Percentiles rank a stretch among this genome's conserved stretches.
Conservation (phyloP, 2,888 invertebrate species). For the Sarcophaga caerulescens region DNA sequence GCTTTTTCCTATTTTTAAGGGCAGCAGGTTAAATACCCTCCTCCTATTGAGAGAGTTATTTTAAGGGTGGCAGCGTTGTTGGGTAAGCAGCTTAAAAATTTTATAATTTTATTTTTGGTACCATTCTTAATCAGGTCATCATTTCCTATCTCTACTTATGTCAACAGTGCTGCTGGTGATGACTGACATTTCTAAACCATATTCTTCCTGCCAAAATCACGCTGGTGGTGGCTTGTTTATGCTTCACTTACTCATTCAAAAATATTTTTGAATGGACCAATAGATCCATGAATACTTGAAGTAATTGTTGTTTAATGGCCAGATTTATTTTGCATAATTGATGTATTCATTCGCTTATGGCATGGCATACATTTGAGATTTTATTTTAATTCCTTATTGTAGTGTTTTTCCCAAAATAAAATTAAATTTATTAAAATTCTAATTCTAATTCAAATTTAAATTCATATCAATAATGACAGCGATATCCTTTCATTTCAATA, state of each 20-base stretch:
- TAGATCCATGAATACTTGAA: slow-evolving; percentile 42
- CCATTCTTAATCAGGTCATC: slow-evolving; percentile 57
- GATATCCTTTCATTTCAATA: slow-evolving; percentile 22
- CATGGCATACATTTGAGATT: slow-evolving; percentile 9
- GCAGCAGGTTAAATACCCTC: not conserved
- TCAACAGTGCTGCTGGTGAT: not conserved
- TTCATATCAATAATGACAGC: slow-evolving; percentile 46
- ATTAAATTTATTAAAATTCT: not conserved
- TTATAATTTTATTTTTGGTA: slow-evolving; percentile 37
- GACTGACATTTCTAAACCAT: slow-evolving; percentile 49
- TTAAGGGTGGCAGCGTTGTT: not conserved
- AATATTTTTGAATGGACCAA: slow-evolving; percentile 20
- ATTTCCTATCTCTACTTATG: slow-evolving; percentile 28
- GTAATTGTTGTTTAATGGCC: slow-evolving; percentile 58
- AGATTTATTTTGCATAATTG: slow-evolving; percentile 60
- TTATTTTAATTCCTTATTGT: slow-evolving; percentile 47
- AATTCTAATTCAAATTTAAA: not conserved
- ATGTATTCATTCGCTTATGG: slow-evolving; percentile 12
- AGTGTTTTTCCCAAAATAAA: slow-evolving; percentile 37
- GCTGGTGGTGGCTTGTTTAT: slow-evolving; percentile 16
- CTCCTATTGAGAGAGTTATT: not conserved
- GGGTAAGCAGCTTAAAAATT: slow-evolving; percentile 55
- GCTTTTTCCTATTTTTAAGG: not conserved
- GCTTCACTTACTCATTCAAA: not conserved
- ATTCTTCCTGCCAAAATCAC: slow-evolving; percentile 8